Conservation (phyloP, 2,797 vertebrate genomes). For the Danio aesculapii region DNA sequence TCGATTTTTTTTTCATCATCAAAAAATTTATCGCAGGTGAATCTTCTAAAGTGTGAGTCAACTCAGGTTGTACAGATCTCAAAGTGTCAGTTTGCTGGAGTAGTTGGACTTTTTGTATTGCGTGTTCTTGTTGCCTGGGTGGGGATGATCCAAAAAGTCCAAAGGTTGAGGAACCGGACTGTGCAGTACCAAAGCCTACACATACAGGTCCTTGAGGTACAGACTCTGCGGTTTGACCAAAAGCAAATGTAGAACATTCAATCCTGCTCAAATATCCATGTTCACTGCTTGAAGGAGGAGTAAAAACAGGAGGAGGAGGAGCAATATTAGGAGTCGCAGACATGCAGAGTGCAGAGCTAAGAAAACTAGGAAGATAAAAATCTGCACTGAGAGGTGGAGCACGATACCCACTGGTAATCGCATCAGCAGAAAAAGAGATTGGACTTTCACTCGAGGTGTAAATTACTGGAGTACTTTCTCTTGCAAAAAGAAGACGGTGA, state of each 20-base stretch:
- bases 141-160: neutral
- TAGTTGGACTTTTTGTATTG: neutral
- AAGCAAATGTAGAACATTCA: neutral
- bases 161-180: neutral
- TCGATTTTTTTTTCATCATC: neutral
- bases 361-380: neutral
- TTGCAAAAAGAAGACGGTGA: too few relatives aligned
- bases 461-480: too few relatives aligned
- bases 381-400: neutral
- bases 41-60: neutral
- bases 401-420: too few relatives aligned
- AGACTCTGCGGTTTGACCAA: neutral
- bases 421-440: too few relatives aligned
- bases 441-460: too few relatives aligned
- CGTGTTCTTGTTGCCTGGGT: too few relatives aligned
- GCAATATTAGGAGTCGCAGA: neutral
- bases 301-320: neutral
- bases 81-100: neutral
- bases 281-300: too few relatives aligned
- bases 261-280: too few relatives aligned
- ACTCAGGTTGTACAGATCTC: neutral
- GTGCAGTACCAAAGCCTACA: neutral
- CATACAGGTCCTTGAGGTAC: neutral
- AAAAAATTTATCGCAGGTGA: neutral
- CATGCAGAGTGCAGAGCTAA: accelerated